Base-by-base conservation (phyloP, 2,797 vertebrate species). In the Coracias cyanogaster region DNA sequence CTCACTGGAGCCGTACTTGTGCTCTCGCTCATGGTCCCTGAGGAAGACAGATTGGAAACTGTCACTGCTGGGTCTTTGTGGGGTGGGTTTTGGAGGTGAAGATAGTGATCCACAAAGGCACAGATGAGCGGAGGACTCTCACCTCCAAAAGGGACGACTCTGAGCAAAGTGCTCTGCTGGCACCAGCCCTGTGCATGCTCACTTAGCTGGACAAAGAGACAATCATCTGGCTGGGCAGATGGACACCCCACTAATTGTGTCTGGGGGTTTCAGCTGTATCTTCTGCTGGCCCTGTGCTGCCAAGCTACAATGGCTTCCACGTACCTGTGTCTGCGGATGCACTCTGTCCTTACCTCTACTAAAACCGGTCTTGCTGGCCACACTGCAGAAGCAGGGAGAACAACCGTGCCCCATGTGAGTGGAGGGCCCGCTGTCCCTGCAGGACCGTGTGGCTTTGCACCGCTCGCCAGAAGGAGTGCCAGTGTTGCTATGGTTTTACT, bases 1-100 rank as follows among this genome's bases (percentile, higher is more conserved):
- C 93, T 98, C 98, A 7, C 97, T 97, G 74, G 98, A 98, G 94
- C 98, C 82, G 19, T 98, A 97, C 70, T 98, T 98, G 96, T 97
- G 97, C 61, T 98, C 97, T 96, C 98, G 98, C 67, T 98, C 98
- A 6, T 95, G 97, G 77, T 97, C 97, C 67, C 98, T 98, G 60
- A 25, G 73, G 84, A 86, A 82, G 35, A 64, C 60, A 78, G 49
- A 21, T 49, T 8, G 89, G 49, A 73, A 35, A 78, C 10, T 3
- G 52, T 93, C 83, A 91, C 37, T 10, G 58, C 65, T 24, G 76
- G 57, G 62, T 2, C 43, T 60, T 13, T 78, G 43, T 5, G 22
- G 41, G 22, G 10, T 14, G 39, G n/a, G 10, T 12, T 62, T 48
- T 45, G 70, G 79, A 15, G 15, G 14, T 12, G 20, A 51, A 57